These are phyloP conservation scores for Aegypius monachus DNA, from an alignment of 2,113 vertebrate species.

Conservation along the genomic window DNA sequence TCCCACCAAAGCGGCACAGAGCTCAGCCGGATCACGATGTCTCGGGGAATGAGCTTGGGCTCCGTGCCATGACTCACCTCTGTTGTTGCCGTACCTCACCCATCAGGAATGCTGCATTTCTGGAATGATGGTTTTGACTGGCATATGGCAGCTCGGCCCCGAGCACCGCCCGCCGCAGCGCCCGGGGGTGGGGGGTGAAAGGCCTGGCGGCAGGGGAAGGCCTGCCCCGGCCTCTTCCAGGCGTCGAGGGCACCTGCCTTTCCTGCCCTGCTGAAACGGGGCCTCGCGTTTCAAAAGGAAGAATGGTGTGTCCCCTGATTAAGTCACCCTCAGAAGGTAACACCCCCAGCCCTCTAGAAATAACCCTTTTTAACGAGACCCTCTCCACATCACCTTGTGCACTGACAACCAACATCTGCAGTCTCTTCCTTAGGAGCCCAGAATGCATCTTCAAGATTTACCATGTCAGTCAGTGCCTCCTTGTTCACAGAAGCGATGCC, in stretches of 20 bases:
- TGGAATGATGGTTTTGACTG: too few species aligned
- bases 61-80: too few species aligned
- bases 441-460: fast-evolving
- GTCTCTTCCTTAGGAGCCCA: not conserved
- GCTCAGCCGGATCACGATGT: too few species aligned
- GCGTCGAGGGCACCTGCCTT: fast-evolving
- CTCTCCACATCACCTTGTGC: fast-evolving
- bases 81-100: too few species aligned
- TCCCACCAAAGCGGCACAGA: too few species aligned
- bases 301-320: fast-evolving
- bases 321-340: not conserved
- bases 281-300: too few species aligned
- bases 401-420: fast-evolving
- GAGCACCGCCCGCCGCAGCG: not conserved
- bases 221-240: not conserved
- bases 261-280: not conserved
- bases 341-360: not conserved
- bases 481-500: not conserved
- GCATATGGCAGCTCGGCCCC: not conserved
- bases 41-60: too few species aligned
- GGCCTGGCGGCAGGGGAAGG: fast-evolving
- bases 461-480: fast-evolving
- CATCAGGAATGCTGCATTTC: too few species aligned
- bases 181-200: not conserved
- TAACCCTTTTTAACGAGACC: not conserved